These are phyloP conservation scores for Podilymbus podiceps DNA, from an alignment of 2,113 vertebrate species.

Conservation along the genomic window DNA sequence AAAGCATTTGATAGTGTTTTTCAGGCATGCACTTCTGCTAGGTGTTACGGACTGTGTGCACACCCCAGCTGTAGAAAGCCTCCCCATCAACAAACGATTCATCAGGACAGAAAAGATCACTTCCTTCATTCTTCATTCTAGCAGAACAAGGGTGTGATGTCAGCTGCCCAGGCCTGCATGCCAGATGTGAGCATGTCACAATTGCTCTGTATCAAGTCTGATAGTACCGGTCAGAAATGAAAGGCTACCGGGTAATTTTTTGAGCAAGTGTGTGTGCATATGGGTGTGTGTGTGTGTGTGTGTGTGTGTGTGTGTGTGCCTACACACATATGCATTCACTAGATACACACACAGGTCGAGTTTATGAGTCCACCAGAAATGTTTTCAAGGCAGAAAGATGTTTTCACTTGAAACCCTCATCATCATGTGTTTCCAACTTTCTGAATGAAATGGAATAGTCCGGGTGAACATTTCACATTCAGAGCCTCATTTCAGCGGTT, in stretches of 20 bases:
- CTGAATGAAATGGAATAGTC: background rate
- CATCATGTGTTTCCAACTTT: background rate
- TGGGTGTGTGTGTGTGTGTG: no score
- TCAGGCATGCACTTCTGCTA: background rate
- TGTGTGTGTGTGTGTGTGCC: fast-evolving
- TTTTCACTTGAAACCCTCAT: background rate
- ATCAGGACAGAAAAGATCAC: background rate
- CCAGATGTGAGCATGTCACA: background rate
- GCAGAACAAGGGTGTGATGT: background rate
- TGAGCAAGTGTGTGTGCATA: fast-evolving
- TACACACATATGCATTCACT: background rate
- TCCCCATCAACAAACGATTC: background rate
- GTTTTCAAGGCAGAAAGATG: background rate
- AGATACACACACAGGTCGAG: fast-evolving
- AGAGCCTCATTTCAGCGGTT: background rate
- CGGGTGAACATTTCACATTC: background rate
- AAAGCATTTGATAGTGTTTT: background rate
- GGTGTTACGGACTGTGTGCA: background rate
- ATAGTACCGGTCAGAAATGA: background rate
- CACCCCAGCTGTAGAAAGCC: background rate
- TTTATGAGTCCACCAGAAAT: background rate
- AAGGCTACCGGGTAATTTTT: background rate
- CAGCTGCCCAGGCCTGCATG: background rate
- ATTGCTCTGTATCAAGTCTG: background rate
- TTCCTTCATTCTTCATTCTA: background rate